Percentiles rank a stretch among this genome's conserved stretches.
Conservation (phyloP, 2,888 invertebrate species). For the Glyphotaelius pellucidus region DNA sequence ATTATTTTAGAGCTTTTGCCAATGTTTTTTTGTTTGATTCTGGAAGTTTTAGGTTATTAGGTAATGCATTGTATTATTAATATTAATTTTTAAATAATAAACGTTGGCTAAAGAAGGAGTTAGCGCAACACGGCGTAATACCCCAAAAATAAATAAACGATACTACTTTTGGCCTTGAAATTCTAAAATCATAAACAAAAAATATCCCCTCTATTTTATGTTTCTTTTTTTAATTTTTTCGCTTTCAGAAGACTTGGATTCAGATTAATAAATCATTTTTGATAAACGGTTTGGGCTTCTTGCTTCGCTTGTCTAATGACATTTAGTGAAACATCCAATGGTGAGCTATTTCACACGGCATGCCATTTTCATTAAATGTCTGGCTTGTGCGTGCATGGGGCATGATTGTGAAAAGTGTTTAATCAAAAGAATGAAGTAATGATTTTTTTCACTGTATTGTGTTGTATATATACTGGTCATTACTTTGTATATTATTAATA, state of each 20-base stretch:
- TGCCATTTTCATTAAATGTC: neutral
- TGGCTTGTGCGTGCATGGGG: neutral
- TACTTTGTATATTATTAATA: neutral
- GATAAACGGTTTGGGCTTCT: neutral
- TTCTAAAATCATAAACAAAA: too few species aligned
- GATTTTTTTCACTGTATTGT: neutral
- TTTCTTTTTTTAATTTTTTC: neutral
- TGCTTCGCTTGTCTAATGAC: neutral
- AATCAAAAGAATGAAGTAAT: neutral
- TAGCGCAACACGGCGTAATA: too few species aligned
- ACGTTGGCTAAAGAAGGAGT: too few species aligned
- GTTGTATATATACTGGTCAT: too few species aligned
- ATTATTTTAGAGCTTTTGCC: too few species aligned
- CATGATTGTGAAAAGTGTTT: neutral
- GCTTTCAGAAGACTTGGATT: neutral
- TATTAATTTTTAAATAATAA: too few species aligned
- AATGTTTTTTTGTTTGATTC: too few species aligned
- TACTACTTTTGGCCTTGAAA: too few species aligned
- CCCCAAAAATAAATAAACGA: too few species aligned
- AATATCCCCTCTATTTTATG: too few species aligned
- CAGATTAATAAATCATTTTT: neutral
- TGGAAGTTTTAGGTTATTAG: too few species aligned
- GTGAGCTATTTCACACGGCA: neutral
- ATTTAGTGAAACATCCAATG: neutral
- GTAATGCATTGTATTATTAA: too few species aligned